Base-by-base conservation (phyloP, 2,888 invertebrate species). In the Eurytoma californica region DNA sequence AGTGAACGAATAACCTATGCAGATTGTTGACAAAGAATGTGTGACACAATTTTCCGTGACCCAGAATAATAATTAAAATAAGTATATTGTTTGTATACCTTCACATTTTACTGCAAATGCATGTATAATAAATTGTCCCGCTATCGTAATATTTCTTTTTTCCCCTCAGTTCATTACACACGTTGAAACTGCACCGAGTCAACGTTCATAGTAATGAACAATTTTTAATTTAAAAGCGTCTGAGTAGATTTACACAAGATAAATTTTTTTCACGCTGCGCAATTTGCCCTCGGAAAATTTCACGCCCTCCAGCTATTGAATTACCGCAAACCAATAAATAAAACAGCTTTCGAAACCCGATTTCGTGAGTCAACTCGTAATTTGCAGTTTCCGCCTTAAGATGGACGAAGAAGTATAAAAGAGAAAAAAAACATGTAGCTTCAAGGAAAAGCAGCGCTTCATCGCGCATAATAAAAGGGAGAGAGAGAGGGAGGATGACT, bases 21-120 rank as follows among this genome's bases (percentile, higher is more conserved):
- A 16, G 61, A 39, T 7, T 63, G 63, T 39, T 63, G 63, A 63
- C 39, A 28, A n/a, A 67, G 58, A 24, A 39, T 30, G 9, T 39
- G 47, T 55, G 24, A 55, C 24, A 30, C 4, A n/a, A 18, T 69
- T 69, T 58, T 58, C 14, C 18, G 47, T 58, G 69, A 69, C 69
- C 69, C 47, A 69, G 69, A 69, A 69, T 58, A 69, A 69, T 69
- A 69, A 69, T 58, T 57, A 47, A 18, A 13, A 4, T n/a, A 20
- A 47, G 20, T 47, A n/a, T 30, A 30, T 47, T 18, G 47, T 63
- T 63, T 9, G 16, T 9, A 7, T 30, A 30, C 39, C 39, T 9
- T 39, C 7, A 39, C 39, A 9, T 39, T 39, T 39, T 7, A 39
- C 39, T 39, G 39, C 39, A 39, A 39, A 39, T 9, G 39, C 39